Evolutionary conservation across 2,797 vertebrate species (phyloP).

Genomic region (Loris lydekkerianus): DNA sequence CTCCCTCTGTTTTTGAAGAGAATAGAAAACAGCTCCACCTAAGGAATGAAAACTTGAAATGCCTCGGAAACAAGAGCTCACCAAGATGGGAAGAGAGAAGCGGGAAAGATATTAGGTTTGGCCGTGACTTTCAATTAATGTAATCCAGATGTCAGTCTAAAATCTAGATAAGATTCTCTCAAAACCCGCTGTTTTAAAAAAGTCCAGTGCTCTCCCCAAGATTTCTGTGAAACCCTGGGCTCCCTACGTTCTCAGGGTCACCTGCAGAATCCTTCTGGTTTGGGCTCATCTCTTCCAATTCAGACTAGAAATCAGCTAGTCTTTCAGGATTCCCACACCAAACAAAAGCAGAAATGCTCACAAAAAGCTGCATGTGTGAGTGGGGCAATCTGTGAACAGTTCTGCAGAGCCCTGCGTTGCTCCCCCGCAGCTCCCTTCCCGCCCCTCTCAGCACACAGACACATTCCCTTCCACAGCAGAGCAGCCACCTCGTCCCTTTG

Average conservation of each 20-base stretch:
- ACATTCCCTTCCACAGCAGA: not conserved
- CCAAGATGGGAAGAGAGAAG: conserved; percentile 26
- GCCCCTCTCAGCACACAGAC: not conserved
- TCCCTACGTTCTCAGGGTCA: not conserved
- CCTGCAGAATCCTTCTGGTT: conserved; percentile 9
- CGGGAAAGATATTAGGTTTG: conserved; percentile 57
- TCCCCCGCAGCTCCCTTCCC: not conserved
- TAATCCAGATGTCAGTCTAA: conserved; percentile 62
- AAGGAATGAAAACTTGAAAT: conserved; percentile 75
- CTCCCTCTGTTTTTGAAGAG: conserved; percentile 66
- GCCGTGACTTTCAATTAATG: conserved; percentile 59
- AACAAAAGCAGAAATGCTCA: not conserved
- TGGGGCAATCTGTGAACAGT: no score
- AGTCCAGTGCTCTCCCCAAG: not conserved
- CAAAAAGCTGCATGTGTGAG: not conserved
- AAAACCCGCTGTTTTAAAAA: not conserved
- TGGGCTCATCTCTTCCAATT: not conserved
- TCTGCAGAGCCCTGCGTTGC: not conserved
- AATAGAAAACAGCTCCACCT: conserved; percentile 79
- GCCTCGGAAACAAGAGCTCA: conserved; percentile 67
- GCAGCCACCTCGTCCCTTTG: not conserved
- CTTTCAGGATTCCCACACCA: not conserved
- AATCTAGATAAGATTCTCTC: conserved; percentile 48
- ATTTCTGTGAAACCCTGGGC: not conserved
- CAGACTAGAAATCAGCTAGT: not conserved